These are phyloP conservation scores for Enteromius argenteus DNA, from an alignment of 2,797 vertebrate genomes.

Conservation along the genomic window DNA sequence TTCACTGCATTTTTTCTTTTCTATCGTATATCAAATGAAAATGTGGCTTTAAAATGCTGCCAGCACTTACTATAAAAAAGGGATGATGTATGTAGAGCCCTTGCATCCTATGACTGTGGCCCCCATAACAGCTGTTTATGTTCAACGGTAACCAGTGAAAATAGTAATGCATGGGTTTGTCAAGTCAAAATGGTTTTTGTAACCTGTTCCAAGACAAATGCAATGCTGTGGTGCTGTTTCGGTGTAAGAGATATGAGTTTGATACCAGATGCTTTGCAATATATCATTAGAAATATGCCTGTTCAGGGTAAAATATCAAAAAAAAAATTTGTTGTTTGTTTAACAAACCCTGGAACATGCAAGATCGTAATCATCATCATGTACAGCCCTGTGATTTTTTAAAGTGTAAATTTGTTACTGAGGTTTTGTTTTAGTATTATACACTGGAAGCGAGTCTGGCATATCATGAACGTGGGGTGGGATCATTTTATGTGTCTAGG, in stretches of 20 bases:
- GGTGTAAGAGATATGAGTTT: conserved; percentile 75
- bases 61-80: conserved; percentile 68
- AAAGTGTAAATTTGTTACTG: conserved; percentile 80
- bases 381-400: conserved; percentile 78
- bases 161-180: conserved; percentile 81
- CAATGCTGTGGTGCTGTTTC: conserved; percentile 73
- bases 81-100: conserved; percentile 66
- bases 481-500: conserved; percentile 24
- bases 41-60: conserved; percentile 49
- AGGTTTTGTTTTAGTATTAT: conserved; percentile 81
- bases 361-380: conserved; percentile 60
- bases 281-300: conserved; percentile 75
- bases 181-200: conserved; percentile 72
- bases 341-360: conserved; percentile 26
- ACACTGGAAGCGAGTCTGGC: conserved; percentile 83
- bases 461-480: conserved; percentile 63
- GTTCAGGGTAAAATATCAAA: conserved; percentile 73
- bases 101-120: conserved; percentile 68
- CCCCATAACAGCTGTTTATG: conserved; percentile 72
- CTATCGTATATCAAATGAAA: conserved; percentile 44
- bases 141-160: conserved; percentile 70
- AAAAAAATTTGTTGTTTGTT: neutral
- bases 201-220: conserved; percentile 76
- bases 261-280: conserved; percentile 80
- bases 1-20: conserved; percentile 12